These are phyloP conservation scores for Clarias gariepinus DNA, from an alignment of 2,113 vertebrate species.

Conservation along the genomic window DNA sequence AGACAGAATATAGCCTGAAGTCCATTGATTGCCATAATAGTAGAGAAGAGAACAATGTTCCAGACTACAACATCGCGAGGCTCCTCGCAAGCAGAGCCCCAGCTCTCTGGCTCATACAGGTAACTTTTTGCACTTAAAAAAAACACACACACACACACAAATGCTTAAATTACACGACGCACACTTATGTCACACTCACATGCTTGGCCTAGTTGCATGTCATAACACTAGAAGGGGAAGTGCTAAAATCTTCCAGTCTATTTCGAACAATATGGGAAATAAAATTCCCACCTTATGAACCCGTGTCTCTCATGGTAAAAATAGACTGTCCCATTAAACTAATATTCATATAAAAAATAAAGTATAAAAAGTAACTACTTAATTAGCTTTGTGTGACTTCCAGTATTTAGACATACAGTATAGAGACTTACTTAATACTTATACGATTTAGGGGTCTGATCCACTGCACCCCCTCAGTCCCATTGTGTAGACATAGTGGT, in stretches of 20 bases:
- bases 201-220: not conserved
- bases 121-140: conserved; percentile 54
- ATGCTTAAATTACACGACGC: not conserved
- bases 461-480: conserved; percentile 61
- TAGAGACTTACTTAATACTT: conserved; percentile 34
- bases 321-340: not conserved
- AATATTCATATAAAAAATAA: not conserved
- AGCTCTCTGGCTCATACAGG: conserved; percentile 62
- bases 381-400: not conserved
- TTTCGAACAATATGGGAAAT: not conserved
- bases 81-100: conserved; percentile 65
- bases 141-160: conserved; percentile 10
- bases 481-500: conserved; percentile 69
- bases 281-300: not conserved
- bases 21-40: conserved; percentile 61
- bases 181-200: not conserved
- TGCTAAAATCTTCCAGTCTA: not conserved
- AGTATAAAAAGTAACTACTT: not conserved
- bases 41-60: conserved; percentile 70
- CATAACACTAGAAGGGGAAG: conserved; percentile 21
- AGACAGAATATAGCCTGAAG: conserved; percentile 66
- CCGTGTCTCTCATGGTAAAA: not conserved
- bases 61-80: conserved; percentile 68
- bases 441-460: conserved; percentile 58
- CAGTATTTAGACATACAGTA: not conserved